phyloP scores from a whole-genome alignment of 2,113 vertebrate genomes.

The Meriones unguiculatus region DNA sequence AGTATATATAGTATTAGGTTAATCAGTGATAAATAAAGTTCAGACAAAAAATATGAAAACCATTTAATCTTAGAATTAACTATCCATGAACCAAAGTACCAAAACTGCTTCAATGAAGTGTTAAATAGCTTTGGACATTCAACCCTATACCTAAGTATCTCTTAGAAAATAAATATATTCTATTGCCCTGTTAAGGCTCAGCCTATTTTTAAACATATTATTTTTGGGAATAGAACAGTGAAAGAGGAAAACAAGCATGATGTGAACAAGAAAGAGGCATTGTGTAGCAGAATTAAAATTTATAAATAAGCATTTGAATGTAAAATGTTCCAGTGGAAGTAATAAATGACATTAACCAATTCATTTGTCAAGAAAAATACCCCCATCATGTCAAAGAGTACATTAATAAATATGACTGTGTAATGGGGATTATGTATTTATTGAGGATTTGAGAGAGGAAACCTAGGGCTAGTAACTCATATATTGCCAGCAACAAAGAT shows the following conservation, averaged over 20 bases:
- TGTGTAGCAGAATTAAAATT: not conserved
- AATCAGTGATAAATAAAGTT: not conserved
- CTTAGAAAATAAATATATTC: not conserved
- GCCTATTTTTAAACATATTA: not conserved
- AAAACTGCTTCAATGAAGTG: not conserved
- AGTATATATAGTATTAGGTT: not conserved
- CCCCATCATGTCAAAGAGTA: not conserved
- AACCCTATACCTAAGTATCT: not conserved
- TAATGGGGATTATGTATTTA: not conserved
- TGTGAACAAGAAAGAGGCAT: not conserved
- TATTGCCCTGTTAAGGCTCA: not conserved
- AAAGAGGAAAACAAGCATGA: not conserved
- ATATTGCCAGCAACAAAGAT: constrained; percentile 38
- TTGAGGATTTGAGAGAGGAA: constrained; percentile 28
- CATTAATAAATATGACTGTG: not conserved
- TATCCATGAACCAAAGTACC: not conserved
- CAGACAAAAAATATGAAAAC: not conserved
- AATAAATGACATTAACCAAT: constrained; percentile 1
- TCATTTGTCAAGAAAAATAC: not conserved
- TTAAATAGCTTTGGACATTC: not conserved
- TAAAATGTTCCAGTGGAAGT: not conserved
- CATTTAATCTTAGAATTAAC: not conserved
- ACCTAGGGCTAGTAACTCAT: not conserved
- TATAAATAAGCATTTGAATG: not conserved
- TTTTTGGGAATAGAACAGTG: not conserved